Percentiles rank a stretch among this genome's conserved stretches.
Conservation (phyloP, 2,797 vertebrate genomes). For the Aratinga solstitialis region DNA sequence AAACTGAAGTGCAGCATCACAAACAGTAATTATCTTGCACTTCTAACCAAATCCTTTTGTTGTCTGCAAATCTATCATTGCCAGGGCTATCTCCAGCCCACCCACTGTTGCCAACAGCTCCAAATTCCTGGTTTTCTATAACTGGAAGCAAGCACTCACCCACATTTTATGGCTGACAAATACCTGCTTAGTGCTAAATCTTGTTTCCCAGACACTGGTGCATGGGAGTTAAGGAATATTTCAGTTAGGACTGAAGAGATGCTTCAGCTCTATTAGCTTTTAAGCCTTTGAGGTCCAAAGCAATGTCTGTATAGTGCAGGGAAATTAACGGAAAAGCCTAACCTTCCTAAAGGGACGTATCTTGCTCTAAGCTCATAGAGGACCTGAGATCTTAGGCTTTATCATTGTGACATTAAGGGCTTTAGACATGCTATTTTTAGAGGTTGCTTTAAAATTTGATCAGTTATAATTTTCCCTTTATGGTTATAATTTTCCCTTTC, state of each 20-base stretch:
- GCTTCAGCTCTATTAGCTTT: background rate
- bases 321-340: conserved; percentile 22
- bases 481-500: conserved; percentile 14
- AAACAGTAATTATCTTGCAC: background rate
- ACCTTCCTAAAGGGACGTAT: background rate
- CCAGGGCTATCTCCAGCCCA: background rate
- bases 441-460: conserved; percentile 68
- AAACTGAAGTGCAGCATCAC: conserved; percentile 12
- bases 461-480: conserved; percentile 51
- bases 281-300: background rate
- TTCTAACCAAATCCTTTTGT: conserved; percentile 1
- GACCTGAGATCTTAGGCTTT: conserved; percentile 23
- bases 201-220: background rate
- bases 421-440: conserved; percentile 63
- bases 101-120: background rate
- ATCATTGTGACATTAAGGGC: conserved; percentile 58
- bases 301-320: background rate
- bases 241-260: background rate
- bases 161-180: background rate
- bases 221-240: background rate
- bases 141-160: background rate
- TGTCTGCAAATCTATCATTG: conserved; percentile 29
- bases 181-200: background rate
- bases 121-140: background rate
- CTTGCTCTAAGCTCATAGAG: conserved; percentile 30